Evolutionary conservation across 2,797 vertebrate species (phyloP).

Genomic region (Selene dorsalis): DNA sequence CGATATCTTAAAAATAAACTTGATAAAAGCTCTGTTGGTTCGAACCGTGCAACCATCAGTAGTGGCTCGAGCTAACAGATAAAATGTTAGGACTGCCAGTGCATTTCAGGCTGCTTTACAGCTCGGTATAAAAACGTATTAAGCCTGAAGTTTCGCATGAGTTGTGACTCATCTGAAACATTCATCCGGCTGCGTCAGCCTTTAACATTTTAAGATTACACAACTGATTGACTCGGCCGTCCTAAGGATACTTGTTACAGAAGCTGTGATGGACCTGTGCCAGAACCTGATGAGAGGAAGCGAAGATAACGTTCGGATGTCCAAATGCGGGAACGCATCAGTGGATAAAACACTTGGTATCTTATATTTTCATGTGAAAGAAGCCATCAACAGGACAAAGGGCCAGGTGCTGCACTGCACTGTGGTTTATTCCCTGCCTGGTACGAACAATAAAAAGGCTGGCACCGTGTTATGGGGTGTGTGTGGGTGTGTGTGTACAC

Average conservation of each 20-base stretch:
- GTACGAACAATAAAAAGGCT: slow-evolving; percentile 67
- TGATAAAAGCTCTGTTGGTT: slow-evolving; percentile 28
- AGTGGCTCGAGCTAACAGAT: slow-evolving; percentile 14
- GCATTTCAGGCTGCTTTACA: slow-evolving; percentile 41
- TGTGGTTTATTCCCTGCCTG: slow-evolving; percentile 59
- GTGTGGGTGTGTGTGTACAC: slow-evolving; percentile 47
- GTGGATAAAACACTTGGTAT: slow-evolving; percentile 41
- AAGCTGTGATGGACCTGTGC: slow-evolving; percentile 65
- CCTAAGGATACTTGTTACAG: slow-evolving; percentile 72
- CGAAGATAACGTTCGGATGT: slow-evolving; percentile 66
- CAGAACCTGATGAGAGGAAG: slow-evolving; percentile 60
- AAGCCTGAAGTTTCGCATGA: slow-evolving; percentile 31
- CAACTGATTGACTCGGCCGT: slow-evolving; percentile 75
- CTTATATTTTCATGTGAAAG: slow-evolving; percentile 51
- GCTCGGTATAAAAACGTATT: slow-evolving; percentile 44
- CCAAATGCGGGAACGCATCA: slow-evolving; percentile 40
- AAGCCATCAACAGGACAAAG: slow-evolving; percentile 56
- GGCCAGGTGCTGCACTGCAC: slow-evolving; percentile 42
- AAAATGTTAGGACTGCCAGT: slow-evolving; percentile 23
- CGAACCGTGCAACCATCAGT: slow-evolving; percentile 25
- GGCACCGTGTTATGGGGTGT: slow-evolving; percentile 49
- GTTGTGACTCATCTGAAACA: slow-evolving; percentile 50
- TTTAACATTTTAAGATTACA: slow-evolving; percentile 69
- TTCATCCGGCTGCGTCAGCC: slow-evolving; percentile 60
- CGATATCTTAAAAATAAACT: slow-evolving; percentile 32